Evolutionary conservation across 2,113 vertebrate genomes (phyloP), one percentile per base, ranked within the genome.

Genomic region (Axis porcinus): DNA sequence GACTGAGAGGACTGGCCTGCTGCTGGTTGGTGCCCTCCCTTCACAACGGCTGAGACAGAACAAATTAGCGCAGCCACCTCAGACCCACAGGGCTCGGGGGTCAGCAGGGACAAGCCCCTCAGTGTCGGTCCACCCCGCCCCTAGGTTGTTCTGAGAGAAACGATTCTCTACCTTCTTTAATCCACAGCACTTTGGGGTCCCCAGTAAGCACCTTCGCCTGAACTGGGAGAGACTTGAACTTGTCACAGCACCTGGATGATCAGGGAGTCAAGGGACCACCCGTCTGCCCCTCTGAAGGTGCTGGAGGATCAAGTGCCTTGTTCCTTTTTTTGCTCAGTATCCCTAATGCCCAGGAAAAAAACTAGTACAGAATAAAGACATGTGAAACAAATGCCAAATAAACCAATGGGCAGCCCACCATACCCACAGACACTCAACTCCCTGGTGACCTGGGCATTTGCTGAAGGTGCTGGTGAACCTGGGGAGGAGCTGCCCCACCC

Each of bases 241-340:
- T 6, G 5, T 47, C 50, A 62, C 23, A 87, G 21, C 2, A 50
- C 11, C 60, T 50, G 8, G 3, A 52, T 21, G 3, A 57, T 74
- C 81, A 45, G 4, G 8, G 21, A 30, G 15, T 57, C 58, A 25
- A 2, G 15, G 10, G 57, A 16, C 1, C 0, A 14, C n/a, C 30
- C 6, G 23, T 6, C 27, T 45, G 21, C 2, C 7, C 28, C 14
- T 88, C 17, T 21, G 36, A 62, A 33, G 10, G 1, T 58, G 40
- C 81, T 13, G 84, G 40, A 25, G n/a, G 13, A 83, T 47, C 7
- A 45, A 45, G 11, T 1, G 4, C 52, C 89, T 47, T 45, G 19
- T 3, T 57, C 30, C 16, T 83, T 85, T 17, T 33, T 16, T 52
- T 58, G 7, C 23, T 16, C 62, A 7, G 30, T 15, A 16, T 21